A percentile compares a stretch with the other conserved stretches of the same genome.
These are phyloP conservation scores for Tholera decimalis DNA, from an alignment of 2,888 invertebrate genomes.

Conservation along the genomic window DNA sequence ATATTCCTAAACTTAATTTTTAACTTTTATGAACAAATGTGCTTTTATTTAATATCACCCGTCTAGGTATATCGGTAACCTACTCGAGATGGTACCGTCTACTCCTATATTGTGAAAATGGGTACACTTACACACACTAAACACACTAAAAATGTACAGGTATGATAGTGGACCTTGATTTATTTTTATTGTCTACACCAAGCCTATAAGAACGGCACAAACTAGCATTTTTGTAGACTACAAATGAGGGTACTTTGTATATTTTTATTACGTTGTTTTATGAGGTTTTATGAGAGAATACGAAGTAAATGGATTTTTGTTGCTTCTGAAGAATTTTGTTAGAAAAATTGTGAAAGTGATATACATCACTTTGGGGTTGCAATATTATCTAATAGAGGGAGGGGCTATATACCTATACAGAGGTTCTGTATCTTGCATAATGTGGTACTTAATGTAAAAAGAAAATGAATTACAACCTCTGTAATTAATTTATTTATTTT, in stretches of 20 bases:
- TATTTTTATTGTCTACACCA: constrained; percentile 48
- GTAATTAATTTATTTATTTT: no score
- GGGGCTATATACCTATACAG: no score
- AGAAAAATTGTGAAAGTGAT: not conserved
- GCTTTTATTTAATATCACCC: constrained; percentile 9
- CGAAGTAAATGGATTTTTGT: not conserved
- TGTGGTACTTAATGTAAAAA: no score
- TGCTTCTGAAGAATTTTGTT: not conserved
- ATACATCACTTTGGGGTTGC: not conserved
- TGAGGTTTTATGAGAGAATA: constrained; percentile 16
- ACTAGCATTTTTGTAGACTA: constrained; percentile 36
- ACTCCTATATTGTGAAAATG: constrained; percentile 12
- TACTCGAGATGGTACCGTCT: not conserved
- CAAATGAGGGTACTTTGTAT: constrained; percentile 29
- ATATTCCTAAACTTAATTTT: no score
- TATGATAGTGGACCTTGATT: constrained; percentile 51
- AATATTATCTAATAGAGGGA: not conserved
- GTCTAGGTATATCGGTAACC: constrained; percentile 2
- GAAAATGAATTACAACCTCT: no score
- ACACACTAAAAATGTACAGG: constrained; percentile 26
- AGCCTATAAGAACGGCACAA: constrained; percentile 27
- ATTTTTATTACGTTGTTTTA: constrained; percentile 9
- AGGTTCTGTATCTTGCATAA: no score
- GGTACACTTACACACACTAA: constrained; percentile 31
- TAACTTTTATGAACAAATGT: no score